Conservation (phyloP, 1,140 invertebrate species). For the Hydropsyche tenuis region DNA sequence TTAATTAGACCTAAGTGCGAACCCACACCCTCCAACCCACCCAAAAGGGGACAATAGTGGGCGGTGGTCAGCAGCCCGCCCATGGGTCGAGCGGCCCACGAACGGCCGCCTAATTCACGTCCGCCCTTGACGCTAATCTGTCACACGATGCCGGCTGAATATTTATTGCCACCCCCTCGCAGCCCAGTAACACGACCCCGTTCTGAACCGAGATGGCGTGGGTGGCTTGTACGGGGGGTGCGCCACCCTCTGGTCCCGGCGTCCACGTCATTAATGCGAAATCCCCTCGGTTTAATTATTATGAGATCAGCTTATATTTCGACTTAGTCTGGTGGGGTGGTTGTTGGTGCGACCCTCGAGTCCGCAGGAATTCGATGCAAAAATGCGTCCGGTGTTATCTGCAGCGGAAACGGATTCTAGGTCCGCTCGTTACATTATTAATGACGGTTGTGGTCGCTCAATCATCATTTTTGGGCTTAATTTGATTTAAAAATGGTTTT, state of each 20-base stretch:
- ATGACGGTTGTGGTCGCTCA: not conserved
- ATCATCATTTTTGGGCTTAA: not conserved
- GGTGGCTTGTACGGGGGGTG: not conserved
- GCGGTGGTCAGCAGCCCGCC: not conserved
- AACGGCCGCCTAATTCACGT: constrained; percentile 32
- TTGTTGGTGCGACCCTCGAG: not conserved
- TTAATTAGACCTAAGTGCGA: constrained; percentile 39
- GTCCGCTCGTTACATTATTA: not conserved
- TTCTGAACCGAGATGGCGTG: too few species aligned
- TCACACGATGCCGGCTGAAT: constrained; percentile 48
- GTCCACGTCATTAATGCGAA: constrained; percentile 34
- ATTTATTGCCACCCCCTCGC: constrained; percentile 40
- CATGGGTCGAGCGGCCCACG: not conserved
- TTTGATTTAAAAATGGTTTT: not conserved
- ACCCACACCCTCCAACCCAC: not conserved
- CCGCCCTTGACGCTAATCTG: constrained; percentile 47
- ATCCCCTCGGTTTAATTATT: constrained; percentile 37
- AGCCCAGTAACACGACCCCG: not conserved
- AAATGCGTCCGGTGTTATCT: not conserved
- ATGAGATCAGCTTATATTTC: constrained; percentile 35
- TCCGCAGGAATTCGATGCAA: constrained; percentile 20
- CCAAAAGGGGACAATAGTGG: not conserved
- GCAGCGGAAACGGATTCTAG: not conserved
- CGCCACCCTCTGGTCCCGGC: not conserved
- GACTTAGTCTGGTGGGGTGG: not conserved